Evolutionary conservation across 2,113 vertebrate genomes (phyloP).

Genomic region (Gnathonemus echidnorhynchus): DNA sequence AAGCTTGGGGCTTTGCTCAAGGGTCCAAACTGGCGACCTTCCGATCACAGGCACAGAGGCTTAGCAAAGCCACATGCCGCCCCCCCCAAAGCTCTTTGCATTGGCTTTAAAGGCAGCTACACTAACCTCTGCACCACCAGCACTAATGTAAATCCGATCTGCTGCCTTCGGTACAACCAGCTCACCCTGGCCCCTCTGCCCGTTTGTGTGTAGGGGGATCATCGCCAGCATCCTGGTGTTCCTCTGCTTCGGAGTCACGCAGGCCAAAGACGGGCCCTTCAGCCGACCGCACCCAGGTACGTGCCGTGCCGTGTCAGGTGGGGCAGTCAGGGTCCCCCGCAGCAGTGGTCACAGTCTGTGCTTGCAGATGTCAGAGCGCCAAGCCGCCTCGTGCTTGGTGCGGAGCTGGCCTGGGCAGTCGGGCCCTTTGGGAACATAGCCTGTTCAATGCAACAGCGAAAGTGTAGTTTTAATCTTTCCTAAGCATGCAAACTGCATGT

Average conservation of each 20-base stretch:
- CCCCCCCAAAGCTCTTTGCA: neutral
- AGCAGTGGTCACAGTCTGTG: neutral
- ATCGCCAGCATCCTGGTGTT: conserved; percentile 97
- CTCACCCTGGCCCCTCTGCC: neutral
- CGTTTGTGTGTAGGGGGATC: conserved; percentile 73
- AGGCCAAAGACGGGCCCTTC: conserved; percentile 97
- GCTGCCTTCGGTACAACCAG: neutral
- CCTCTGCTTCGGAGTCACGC: conserved; percentile 94
- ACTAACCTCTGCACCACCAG: neutral
- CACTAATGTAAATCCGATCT: neutral
- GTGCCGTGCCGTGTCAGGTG: neutral
- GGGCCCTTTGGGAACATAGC: neutral
- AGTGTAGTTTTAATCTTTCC: neutral
- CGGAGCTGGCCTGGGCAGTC: neutral
- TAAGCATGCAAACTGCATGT: neutral
- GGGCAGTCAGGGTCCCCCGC: neutral
- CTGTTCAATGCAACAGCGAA: neutral
- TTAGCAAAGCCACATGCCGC: neutral
- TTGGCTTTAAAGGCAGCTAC: conserved; percentile 11
- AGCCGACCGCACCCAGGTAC: conserved; percentile 95
- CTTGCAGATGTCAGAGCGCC: neutral
- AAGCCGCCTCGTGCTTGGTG: neutral
- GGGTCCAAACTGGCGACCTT: neutral
- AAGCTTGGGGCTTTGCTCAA: neutral
- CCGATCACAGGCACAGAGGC: neutral